Base-by-base conservation (phyloP, 2,113 vertebrate genomes). In the Chrysemys picta region DNA sequence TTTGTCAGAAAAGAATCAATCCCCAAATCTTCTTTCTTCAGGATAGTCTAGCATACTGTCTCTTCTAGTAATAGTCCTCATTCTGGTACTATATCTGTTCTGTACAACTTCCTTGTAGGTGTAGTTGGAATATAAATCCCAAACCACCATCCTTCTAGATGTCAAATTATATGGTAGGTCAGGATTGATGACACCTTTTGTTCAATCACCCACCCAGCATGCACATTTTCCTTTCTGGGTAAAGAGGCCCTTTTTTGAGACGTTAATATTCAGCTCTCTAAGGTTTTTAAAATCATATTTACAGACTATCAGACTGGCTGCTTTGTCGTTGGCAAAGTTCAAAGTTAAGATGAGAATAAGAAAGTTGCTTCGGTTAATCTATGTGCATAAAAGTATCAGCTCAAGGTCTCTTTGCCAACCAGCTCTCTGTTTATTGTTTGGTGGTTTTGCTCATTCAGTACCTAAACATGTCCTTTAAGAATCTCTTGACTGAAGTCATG, bases 321-420 rank as follows among this genome's bases (percentile, higher is more conserved):
- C 80, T 90, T 87, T 84, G 79, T 95, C 83, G 75, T 91, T 92
- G 94, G 56, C 54, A 80, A 88, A 69, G 47, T 52, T 50, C 88
- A 82, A 57, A 65, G 90, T 92, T 86, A 88, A 82, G 84, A 93
- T 85, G 52, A 94, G 94, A 69, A 69, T n/a, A 69, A 69, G 85
- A 69, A 93, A 76, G 82, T 90, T 86, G 21, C 38, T 42, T 79
- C 47, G 76, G 31, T 79, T 47, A 49, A 49, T 31, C 38, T 45
- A 79, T 80, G 45, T 80, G 45, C 45, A 80, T 80, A 50, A 80
- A 45, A 49, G 38, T 42, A 50, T 29, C 29, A 50, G 29, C 42
- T 80, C 42, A 80, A 29, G 45, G 25, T 13, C 29, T 47, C 35
- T 38, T 80, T 49, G 25, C 76, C n/a, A 45, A 24, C 76, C 56